Conservation (phyloP, 2,797 vertebrate species). For the Anabacerthia variegaticeps region DNA sequence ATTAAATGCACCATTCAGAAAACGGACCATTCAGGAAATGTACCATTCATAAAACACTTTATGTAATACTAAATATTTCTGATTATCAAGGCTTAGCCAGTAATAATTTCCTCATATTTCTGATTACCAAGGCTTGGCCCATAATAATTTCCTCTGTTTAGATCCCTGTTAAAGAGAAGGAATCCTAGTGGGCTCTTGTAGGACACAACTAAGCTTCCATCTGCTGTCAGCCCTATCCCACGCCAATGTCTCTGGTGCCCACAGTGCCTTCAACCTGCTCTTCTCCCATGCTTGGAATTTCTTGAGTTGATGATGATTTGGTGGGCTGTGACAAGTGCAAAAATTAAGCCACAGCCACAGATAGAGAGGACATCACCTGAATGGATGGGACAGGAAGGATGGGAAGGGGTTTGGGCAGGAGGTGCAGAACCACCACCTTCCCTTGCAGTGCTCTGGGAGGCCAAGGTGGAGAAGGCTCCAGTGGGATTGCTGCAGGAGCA, state of each 20-base stretch:
- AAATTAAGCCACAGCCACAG: not conserved
- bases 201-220: not conserved
- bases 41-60: not conserved
- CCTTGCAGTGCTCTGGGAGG: not conserved
- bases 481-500: not conserved
- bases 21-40: not conserved
- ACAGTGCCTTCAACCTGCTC: not conserved
- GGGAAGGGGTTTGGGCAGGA: not conserved
- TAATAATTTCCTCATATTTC: not conserved
- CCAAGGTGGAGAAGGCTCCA: not conserved
- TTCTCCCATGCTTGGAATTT: accelerated
- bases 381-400: accelerated
- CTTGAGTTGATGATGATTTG: not conserved
- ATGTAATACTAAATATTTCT: not conserved
- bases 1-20: not conserved
- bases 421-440: not conserved
- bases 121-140: not conserved
- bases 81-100: not conserved
- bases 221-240: not conserved
- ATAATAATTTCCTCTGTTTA: not conserved
- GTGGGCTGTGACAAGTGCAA: not conserved
- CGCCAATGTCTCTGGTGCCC: accelerated
- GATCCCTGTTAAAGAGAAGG: not conserved
- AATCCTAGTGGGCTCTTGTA: not conserved
- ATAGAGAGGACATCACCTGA: not conserved